phyloP scores from a whole-genome alignment of 1,140 invertebrate species.

The Bombyx mandarina region DNA sequence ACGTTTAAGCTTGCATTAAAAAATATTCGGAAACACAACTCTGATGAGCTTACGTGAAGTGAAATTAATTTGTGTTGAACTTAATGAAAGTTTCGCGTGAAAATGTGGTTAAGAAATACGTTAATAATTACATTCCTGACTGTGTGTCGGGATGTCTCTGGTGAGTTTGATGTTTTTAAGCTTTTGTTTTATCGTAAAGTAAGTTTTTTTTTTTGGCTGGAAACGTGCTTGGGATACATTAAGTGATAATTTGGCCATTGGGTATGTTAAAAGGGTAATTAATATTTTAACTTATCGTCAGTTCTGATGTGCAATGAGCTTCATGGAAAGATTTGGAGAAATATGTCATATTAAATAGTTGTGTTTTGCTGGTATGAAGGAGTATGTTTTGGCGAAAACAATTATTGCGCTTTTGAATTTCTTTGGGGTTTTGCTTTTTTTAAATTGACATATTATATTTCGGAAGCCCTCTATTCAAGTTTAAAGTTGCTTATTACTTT shows the following conservation, averaged over 20 bases:
- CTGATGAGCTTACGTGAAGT: slow-evolving; percentile 2
- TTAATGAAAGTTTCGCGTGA: slow-evolving; percentile 7
- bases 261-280: neutral
- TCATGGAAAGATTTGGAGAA: too few species aligned
- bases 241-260: neutral
- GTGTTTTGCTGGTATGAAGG: too few species aligned
- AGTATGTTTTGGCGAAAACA: too few species aligned
- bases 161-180: slow-evolving; percentile 10
- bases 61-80: neutral
- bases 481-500: too few species aligned
- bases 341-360: too few species aligned
- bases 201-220: neutral
- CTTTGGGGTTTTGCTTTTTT: too few species aligned
- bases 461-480: too few species aligned
- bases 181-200: neutral
- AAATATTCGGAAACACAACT: slow-evolving; percentile 10
- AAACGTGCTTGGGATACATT: neutral
- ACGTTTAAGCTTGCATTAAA: slow-evolving; percentile 6
- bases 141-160: slow-evolving; percentile 11
- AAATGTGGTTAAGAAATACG: slow-evolving; percentile 11
- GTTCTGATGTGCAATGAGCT: neutral
- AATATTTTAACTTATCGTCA: neutral
- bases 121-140: slow-evolving; percentile 12
- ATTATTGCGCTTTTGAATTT: too few species aligned
- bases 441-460: too few species aligned